Evolutionary conservation across 2,113 vertebrate species (phyloP), one percentile per base, ranked within the genome.

Genomic region (Saccopteryx bilineata): DNA sequence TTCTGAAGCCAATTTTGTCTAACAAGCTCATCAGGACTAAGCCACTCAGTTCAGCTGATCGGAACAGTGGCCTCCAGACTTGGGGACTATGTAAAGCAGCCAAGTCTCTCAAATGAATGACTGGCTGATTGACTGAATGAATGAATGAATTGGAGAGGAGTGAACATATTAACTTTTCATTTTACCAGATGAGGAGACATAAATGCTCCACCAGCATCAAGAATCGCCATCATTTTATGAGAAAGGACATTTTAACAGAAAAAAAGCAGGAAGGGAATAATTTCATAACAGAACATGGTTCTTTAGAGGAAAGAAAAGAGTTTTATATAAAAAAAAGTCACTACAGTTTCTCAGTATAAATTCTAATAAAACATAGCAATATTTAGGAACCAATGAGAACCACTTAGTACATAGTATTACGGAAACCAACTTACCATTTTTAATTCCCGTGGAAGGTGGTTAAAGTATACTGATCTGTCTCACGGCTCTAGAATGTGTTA

Each of bases 301-400:
- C 46, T 95, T 95, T 11, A 46, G 52, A 60, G 72, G 52, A 52
- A 80, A 86, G 48, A 81, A 87, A 39, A 28, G 50, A 46, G 12
- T 79, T 91, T 52, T 79, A 54, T 19, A 24, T 72, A 82, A 91
- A 58, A 79, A 82, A 95, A 94, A 68, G 46, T 52, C 4, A 56
- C 39, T 79, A 33, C 39, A 12, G 75, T 81, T 86, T 79, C 26
- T 83, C 9, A 58, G 71, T n/a, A 76, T 60, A 90, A 61, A 79
- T 82, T 82, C 26, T 72, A 90, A 50, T 68, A 92, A 96, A 86
- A 78, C 26, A 46, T 28, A 39, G 39, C 39, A 65, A 66, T 17
- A 79, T 28, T 63, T 23, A 26, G 66, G 76, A 76, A 72, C 33
- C 66, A 66, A 7, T 31, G 69, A 23, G 9, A 72, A 79, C 7